Conservation (phyloP, 35 echinoderm and acorn worm genomes). For the Acanthaster planci region DNA sequence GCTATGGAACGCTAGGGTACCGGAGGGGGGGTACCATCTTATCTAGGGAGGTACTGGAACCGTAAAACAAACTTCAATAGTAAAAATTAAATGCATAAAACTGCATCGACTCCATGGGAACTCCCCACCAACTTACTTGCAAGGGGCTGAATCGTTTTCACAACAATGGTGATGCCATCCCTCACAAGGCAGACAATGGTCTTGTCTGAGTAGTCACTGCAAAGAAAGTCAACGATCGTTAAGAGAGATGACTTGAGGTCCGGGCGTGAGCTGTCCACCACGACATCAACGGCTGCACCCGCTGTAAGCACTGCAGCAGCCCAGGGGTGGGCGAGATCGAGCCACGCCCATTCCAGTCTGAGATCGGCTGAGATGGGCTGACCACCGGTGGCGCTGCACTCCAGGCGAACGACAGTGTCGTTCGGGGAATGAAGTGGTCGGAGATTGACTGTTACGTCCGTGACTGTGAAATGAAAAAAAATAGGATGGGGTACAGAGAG, state of each 20-base stretch:
- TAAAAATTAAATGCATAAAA: background rate
- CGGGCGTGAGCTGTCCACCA: background rate
- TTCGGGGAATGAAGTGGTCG: background rate
- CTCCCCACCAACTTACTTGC: background rate
- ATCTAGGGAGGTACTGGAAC: too few relatives aligned
- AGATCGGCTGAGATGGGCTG: background rate
- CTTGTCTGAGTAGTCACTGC: background rate
- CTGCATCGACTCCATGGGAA: background rate
- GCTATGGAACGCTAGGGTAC: too few relatives aligned
- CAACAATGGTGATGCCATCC: background rate
- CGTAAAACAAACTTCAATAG: too few relatives aligned
- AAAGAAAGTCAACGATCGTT: background rate
- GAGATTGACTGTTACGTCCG: background rate
- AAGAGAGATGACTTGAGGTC: background rate
- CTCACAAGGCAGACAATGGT: background rate
- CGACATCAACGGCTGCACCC: background rate
- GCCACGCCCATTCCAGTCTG: slow-evolving; percentile 15
- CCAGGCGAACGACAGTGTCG: background rate
- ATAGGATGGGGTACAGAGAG: background rate
- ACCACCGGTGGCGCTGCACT: background rate
- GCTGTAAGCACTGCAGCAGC: background rate
- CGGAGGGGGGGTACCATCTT: too few relatives aligned
- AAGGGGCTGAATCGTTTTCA: background rate
- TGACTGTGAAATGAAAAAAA: background rate
- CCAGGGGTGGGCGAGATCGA: background rate